Evolutionary conservation across 1,140 invertebrate species (phyloP).

Genomic region (Drosophila mayri): DNA sequence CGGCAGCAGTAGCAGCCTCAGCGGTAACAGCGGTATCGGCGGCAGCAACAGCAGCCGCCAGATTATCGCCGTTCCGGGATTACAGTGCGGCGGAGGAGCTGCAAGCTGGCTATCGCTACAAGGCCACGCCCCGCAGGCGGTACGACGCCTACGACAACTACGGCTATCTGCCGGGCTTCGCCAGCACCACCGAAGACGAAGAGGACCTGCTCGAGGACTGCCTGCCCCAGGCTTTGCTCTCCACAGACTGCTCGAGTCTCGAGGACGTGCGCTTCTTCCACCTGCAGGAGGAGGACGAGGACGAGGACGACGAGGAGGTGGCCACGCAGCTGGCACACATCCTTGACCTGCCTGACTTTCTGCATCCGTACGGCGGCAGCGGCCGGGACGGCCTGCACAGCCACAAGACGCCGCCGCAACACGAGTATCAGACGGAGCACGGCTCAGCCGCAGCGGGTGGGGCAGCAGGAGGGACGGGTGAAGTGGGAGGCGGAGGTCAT

Average conservation of each 20-base stretch:
- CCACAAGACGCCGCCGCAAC: conserved; percentile 84
- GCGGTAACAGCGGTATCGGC: conserved; percentile 21
- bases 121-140: conserved; percentile 71
- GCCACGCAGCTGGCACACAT: conserved; percentile 67
- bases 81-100: conserved; percentile 68
- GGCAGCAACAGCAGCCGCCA: conserved; percentile 35
- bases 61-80: conserved; percentile 51
- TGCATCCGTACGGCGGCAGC: conserved; percentile 74
- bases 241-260: conserved; percentile 74
- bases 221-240: conserved; percentile 61
- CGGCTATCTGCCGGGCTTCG: conserved; percentile 73
- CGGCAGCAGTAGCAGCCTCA: conserved; percentile 34
- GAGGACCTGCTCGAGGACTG: conserved; percentile 74
- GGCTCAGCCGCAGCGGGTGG: conserved; percentile 66
- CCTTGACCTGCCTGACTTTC: conserved; percentile 68
- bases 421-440: conserved; percentile 78
- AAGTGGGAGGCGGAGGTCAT: conserved; percentile 48
- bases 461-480: conserved; percentile 77
- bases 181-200: conserved; percentile 77
- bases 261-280: conserved; percentile 71
- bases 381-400: conserved; percentile 72
- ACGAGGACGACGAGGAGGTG: conserved; percentile 70
- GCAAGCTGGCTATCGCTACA: conserved; percentile 78
- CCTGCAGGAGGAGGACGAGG: conserved; percentile 55
- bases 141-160: conserved; percentile 80